phyloP scores from a whole-genome alignment of 2,888 invertebrate genomes.

The Dioctria rufipes region DNA sequence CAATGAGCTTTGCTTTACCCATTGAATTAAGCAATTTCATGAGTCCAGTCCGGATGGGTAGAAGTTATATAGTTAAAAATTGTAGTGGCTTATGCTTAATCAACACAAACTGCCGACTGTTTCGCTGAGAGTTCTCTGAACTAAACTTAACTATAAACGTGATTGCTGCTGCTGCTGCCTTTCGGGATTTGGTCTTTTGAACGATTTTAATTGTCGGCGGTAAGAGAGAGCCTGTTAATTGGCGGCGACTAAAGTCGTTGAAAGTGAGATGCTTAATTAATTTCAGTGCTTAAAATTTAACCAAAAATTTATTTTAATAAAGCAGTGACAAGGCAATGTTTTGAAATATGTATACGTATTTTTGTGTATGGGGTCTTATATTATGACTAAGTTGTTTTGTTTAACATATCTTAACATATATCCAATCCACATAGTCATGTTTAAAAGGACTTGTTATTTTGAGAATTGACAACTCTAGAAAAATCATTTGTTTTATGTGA shows the following conservation, averaged over 20 bases:
- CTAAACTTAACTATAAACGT: conserved; percentile 31
- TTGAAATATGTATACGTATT: background rate
- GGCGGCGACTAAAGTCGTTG: conserved; percentile 26
- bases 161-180: conserved; percentile 9
- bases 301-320: conserved; percentile 45
- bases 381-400: no score
- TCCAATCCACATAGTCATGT: no score
- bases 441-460: no score
- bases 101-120: conserved; percentile 26
- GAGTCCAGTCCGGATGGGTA: background rate
- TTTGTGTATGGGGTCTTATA: no score
- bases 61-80: conserved; percentile 4
- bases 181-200: conserved; percentile 35
- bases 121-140: conserved; percentile 32
- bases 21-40: conserved; percentile 34
- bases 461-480: no score
- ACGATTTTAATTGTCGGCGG: conserved; percentile 42
- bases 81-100: conserved; percentile 3
- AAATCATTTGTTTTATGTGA: no score
- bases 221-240: conserved; percentile 13
- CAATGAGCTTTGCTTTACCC: conserved; percentile 52
- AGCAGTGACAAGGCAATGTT: conserved; percentile 36
- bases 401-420: no score
- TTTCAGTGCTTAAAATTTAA: conserved; percentile 31
- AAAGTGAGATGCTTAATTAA: conserved; percentile 22